Conservation (phyloP, 2,888 invertebrate genomes). For the Serrognathus titanus region DNA sequence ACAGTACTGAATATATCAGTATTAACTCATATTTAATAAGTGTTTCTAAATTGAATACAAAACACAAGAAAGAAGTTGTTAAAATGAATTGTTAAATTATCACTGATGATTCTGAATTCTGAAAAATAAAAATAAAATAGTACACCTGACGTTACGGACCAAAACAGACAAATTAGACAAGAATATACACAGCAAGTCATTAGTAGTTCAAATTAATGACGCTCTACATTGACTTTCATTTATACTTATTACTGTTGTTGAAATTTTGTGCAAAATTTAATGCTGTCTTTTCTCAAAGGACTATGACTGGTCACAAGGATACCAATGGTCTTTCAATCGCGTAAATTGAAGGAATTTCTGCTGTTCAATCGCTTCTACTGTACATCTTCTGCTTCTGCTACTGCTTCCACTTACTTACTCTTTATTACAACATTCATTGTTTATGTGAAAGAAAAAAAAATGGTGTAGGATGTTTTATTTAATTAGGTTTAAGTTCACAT, state of each 20-base stretch:
- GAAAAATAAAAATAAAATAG: slow-evolving; percentile 36
- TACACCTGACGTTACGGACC: slow-evolving; percentile 36
- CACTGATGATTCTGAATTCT: background rate
- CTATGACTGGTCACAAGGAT: slow-evolving; percentile 43
- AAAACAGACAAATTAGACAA: slow-evolving; percentile 24
- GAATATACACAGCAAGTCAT: slow-evolving; percentile 2
- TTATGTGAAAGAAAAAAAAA: background rate
- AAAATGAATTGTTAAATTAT: background rate
- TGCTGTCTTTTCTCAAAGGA: slow-evolving; percentile 44
- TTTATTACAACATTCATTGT: slow-evolving; percentile 5
- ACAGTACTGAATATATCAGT: too few relatives aligned
- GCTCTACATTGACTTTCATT: background rate
- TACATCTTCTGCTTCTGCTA: slow-evolving; percentile 26
- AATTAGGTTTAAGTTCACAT: slow-evolving; percentile 15
- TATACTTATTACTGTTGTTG: background rate
- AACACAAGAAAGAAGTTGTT: background rate
- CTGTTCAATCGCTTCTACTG: slow-evolving; percentile 21
- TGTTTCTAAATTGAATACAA: too few relatives aligned
- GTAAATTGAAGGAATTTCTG: slow-evolving; percentile 28
- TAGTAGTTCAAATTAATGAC: background rate
- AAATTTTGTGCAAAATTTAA: slow-evolving; percentile 16
- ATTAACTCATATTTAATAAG: too few relatives aligned
- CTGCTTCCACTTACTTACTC: slow-evolving; percentile 20
- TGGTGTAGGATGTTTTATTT: slow-evolving; percentile 17
- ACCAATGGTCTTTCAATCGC: slow-evolving; percentile 43